Base-by-base conservation (phyloP, 2,113 vertebrate species). In the Tinamus guttatus region DNA sequence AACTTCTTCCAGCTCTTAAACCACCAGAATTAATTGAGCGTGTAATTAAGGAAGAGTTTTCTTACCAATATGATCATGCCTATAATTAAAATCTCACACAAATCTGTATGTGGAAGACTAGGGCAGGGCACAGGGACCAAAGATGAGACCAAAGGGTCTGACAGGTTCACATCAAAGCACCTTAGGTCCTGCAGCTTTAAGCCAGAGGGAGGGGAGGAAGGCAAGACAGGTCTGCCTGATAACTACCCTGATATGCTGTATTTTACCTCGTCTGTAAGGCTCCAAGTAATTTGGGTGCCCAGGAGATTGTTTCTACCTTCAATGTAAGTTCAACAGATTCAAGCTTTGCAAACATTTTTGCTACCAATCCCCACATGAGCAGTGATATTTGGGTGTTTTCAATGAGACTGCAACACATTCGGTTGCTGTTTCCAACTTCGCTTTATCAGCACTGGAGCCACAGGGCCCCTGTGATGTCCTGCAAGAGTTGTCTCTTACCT, bases 71-170 rank as follows among this genome's bases (percentile, higher is more conserved):
- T 74, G 93, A 90, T 76, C 87, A 71, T 90, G 73, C 60, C 51
- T 95, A 41, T 97, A 95, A 97, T 97, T 97, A 97, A 96, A 95
- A 94, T 81, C 69, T 96, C 95, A 85, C 86, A 91, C 79, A 94
- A 87, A 88, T 91, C 52, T 84, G 54, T 59, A 74, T 38, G 58
- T 64, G 81, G 34, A 92, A 95, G 93, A 93, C 94, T 62, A 87
- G 90, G 87, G 87, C 86, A 96, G 83, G 80, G 91, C 85, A 95
- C 68, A 65, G 54, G 81, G 76, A 58, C 49, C 49, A 22, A 49
- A 65, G 41, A 40, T 86, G 62, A 96, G 73, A 87, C 82, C 81
- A 58, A 84, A 89, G 87, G 52, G 90, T 89, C 89, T 95, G 91
- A 93, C 86, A 95, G 89, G 94, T 95, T 97, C 82, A 92, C 94